These are phyloP conservation scores for Saxidomus purpurata DNA, from an alignment of 1,140 invertebrate genomes.

Conservation along the genomic window DNA sequence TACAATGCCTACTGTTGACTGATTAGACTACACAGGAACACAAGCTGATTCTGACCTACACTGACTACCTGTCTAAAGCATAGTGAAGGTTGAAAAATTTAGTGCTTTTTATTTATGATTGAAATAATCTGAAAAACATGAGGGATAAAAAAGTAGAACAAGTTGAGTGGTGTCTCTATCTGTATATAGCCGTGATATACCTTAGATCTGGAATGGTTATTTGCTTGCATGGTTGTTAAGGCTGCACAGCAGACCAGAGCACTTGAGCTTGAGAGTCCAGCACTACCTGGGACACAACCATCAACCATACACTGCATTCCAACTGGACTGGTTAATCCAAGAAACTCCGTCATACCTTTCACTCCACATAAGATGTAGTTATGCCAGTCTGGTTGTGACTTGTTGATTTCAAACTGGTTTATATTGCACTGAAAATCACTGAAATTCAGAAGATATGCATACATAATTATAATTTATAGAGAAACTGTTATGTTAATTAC, in stretches of 20 bases:
- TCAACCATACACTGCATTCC: conserved; percentile 93
- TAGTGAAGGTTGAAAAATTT: too few species aligned
- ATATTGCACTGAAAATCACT: conserved; percentile 84
- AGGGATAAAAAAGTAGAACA: too few species aligned
- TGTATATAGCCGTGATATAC: conserved; percentile 67
- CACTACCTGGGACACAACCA: conserved; percentile 95
- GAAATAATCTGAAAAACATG: too few species aligned
- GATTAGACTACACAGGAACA: too few species aligned
- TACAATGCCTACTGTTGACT: too few species aligned
- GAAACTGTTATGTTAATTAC: too few species aligned
- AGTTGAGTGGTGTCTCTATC: too few species aligned
- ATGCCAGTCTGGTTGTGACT: conserved; percentile 92
- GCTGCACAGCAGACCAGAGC: conserved; percentile 97
- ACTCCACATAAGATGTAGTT: conserved; percentile 98
- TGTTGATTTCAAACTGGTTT: conserved; percentile 85
- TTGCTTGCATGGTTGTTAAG: conserved; percentile 92
- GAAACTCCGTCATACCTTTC: conserved; percentile 90
- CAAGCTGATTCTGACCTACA: too few species aligned
- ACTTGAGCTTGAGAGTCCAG: conserved; percentile 98
- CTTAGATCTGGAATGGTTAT: conserved; percentile 85
- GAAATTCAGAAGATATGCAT: conserved; percentile 40
- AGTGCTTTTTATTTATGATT: too few species aligned
- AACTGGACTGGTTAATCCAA: conserved; percentile 12
- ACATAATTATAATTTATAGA: too few species aligned
- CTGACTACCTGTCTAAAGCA: too few species aligned